Evolutionary conservation across 2,888 invertebrate genomes (phyloP), one percentile per base, ranked within the genome.

Genomic region (Trichogramma evanescens): DNA sequence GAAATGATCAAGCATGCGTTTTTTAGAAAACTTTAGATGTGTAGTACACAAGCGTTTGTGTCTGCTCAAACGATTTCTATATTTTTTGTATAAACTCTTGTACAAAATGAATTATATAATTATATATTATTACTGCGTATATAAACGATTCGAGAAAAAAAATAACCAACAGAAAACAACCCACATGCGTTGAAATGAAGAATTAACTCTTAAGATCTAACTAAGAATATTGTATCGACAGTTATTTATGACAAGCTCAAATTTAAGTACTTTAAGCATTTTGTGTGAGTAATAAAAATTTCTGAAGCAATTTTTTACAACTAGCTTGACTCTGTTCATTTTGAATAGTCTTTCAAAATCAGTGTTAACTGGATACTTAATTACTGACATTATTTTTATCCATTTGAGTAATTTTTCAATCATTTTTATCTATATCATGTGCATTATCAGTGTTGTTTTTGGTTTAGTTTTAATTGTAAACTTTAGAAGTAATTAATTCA

Each of bases 281-380:
- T 65, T 68, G 62, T 66, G 60, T 63, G 63, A 67, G 62, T 66
- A 66, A 68, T 68, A 67, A 67, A 69, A 64, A 66, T 69, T 68
- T 66, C 58, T 64, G 66, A 62, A 61, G 58, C 55, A 48, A 59
- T 65, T 67, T 69, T 67, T 65, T 65, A 66, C 63, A 66, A 59
- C 51, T 38, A 54, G 54, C 45, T 61, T 45, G 64, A 54, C 59
- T 64, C 55, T 38, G 51, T 40, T 8, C 51, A 44, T 58, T 46
- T 58, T 58, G 45, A 9, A 45, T 45, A 45, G 45, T 45, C n/a
- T 45, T 45, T 8, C n/a, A 9, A 8, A 45, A 45, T 9, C 45
- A n/a, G 8, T 8, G 45, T 45, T n/a, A n/a, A 45, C 45, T 45
- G n/a, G 45, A 45, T 45, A 45, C 8, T 45, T 45, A 45, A 9